These are phyloP conservation scores for Strigamia transsilvanica DNA, from an alignment of 2,888 invertebrate species.

Conservation along the genomic window DNA sequence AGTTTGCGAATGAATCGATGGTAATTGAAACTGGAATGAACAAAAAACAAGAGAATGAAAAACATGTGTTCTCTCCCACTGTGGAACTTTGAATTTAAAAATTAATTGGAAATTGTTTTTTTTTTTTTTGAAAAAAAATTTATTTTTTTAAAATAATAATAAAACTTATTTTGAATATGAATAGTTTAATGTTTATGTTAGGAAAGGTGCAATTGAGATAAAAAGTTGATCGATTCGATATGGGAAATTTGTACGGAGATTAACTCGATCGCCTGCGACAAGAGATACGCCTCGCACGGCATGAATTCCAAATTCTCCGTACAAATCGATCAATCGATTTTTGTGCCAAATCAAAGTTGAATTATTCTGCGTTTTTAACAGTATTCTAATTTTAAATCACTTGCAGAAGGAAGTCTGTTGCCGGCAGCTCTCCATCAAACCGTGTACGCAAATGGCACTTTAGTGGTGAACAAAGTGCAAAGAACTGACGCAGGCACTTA, in stretches of 20 bases:
- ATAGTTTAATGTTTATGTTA: too few relatives aligned
- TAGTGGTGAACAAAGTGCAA: slow-evolving; percentile 52
- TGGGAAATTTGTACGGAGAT: background rate
- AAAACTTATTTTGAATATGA: too few relatives aligned
- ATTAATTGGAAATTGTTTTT: background rate
- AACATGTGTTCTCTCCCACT: too few relatives aligned
- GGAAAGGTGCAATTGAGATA: background rate
- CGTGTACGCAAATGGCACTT: slow-evolving; percentile 55
- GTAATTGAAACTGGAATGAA: too few relatives aligned
- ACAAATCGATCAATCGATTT: background rate
- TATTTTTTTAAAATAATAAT: too few relatives aligned
- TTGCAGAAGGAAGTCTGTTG: slow-evolving; percentile 54
- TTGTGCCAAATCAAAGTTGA: background rate
- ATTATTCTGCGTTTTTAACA: slow-evolving; percentile 13
- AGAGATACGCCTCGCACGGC: background rate
- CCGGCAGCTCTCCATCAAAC: slow-evolving; percentile 55
- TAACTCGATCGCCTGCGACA: background rate
- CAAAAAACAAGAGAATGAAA: too few relatives aligned
- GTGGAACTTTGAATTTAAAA: background rate
- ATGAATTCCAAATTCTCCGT: background rate
- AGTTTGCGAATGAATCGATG: too few relatives aligned
- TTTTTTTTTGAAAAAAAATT: too few relatives aligned
- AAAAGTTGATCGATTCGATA: background rate
- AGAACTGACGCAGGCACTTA: slow-evolving; percentile 55
- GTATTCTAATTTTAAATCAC: background rate